Evolutionary conservation across 2,888 invertebrate species (phyloP).

Genomic region (Eupithecia insigniata): DNA sequence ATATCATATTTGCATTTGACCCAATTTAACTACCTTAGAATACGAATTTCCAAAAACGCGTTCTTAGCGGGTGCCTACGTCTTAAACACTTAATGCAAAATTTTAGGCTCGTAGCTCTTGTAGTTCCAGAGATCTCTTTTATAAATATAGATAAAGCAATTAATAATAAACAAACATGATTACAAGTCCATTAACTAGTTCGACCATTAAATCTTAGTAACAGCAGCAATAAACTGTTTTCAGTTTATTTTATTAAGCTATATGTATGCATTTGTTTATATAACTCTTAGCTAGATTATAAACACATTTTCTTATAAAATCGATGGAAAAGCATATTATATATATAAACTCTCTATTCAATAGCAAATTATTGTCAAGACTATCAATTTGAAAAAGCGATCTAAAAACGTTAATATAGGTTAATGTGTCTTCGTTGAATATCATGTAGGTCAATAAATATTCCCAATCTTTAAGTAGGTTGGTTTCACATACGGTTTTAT

Average conservation of each 20-base stretch:
- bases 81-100: too few relatives aligned
- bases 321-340: background rate
- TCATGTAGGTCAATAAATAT: background rate
- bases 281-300: background rate
- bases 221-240: background rate
- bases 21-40: too few relatives aligned
- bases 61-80: too few relatives aligned
- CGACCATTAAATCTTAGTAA: background rate
- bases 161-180: background rate
- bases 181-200: background rate
- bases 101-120: too few relatives aligned
- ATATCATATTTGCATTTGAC: too few relatives aligned
- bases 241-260: background rate
- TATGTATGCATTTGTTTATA: background rate
- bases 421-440: slow-evolving; percentile 1
- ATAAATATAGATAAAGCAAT: background rate
- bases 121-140: too few relatives aligned
- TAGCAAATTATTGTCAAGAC: background rate
- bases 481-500: background rate
- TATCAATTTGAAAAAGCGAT: background rate
- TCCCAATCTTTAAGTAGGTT: background rate
- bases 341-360: background rate
- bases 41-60: too few relatives aligned
- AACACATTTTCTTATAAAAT: background rate
- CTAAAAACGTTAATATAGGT: background rate